Evolutionary conservation across 92 coral and sea anemone species (phyloP).

Genomic region (Actinernus sp.): DNA sequence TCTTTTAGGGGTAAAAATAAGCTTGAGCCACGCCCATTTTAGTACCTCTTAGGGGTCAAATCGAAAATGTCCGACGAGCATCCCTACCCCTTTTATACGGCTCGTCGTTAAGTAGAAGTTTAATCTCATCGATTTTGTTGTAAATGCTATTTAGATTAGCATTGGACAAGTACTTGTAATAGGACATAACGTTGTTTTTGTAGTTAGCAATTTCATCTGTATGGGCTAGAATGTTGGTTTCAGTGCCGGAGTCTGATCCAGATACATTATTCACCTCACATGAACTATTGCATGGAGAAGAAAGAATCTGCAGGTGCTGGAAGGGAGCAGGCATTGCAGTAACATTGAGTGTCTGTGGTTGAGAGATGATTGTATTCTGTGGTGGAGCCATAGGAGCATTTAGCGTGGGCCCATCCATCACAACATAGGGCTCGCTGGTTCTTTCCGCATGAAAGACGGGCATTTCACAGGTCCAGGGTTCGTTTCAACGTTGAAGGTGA

Average conservation of each 20-base stretch:
- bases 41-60: too few species aligned
- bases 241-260: too few species aligned
- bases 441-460: slow-evolving; percentile 6
- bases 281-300: too few species aligned
- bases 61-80: too few species aligned
- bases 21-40: too few species aligned
- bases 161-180: slow-evolving; percentile 20
- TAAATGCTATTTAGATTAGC: slow-evolving; percentile 50
- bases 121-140: slow-evolving; percentile 57
- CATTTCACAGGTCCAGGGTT: not conserved
- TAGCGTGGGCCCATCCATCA: slow-evolving; percentile 26
- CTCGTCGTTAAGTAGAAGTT: slow-evolving; percentile 33
- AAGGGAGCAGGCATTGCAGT: too few species aligned
- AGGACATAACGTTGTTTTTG: slow-evolving; percentile 24
- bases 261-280: too few species aligned
- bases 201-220: slow-evolving; percentile 21
- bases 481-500: not conserved
- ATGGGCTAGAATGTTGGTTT: too few species aligned
- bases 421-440: slow-evolving; percentile 15
- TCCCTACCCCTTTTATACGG: too few species aligned
- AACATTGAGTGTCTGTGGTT: slow-evolving; percentile 5
- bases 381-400: slow-evolving; percentile 7
- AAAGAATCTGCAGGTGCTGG: too few species aligned
- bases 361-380: slow-evolving; percentile 18
- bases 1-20: too few species aligned